Evolutionary conservation across 2,113 vertebrate species (phyloP).

Genomic region (Platycercus adscitus): DNA sequence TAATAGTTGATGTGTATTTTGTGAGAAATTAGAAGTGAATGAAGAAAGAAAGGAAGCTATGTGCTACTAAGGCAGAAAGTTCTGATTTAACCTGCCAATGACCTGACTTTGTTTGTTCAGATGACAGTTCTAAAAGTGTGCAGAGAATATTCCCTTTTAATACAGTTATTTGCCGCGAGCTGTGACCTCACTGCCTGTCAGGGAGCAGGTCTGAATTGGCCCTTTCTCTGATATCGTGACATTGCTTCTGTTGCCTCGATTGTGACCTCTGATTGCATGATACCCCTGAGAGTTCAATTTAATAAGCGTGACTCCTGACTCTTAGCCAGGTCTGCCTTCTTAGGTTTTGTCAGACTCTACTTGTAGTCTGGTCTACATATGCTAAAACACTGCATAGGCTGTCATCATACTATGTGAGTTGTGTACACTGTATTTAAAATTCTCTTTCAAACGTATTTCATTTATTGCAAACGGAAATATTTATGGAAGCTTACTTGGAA

Average conservation of each 20-base stretch:
- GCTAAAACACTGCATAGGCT: slow-evolving; percentile 53
- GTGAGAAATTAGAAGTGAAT: slow-evolving; percentile 54
- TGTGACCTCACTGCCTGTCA: slow-evolving; percentile 83
- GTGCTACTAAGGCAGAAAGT: slow-evolving; percentile 55
- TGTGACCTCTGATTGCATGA: slow-evolving; percentile 86
- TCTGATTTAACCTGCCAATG: slow-evolving; percentile 82
- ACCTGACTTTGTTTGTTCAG: slow-evolving; percentile 85
- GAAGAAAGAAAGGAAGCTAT: slow-evolving; percentile 50
- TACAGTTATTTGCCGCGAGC: slow-evolving; percentile 82
- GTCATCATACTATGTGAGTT: slow-evolving; percentile 1
- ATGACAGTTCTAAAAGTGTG: slow-evolving; percentile 84
- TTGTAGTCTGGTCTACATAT: slow-evolving; percentile 51
- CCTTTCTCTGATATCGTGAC: slow-evolving; percentile 89
- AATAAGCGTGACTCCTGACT: slow-evolving; percentile 94
- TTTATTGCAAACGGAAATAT: slow-evolving; percentile 9
- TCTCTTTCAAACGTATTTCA: not conserved
- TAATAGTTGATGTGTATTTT: slow-evolving; percentile 19
- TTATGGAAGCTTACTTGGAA: not conserved
- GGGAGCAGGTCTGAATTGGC: slow-evolving; percentile 84
- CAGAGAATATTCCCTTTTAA: slow-evolving; percentile 80
- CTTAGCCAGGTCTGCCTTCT: slow-evolving; percentile 80
- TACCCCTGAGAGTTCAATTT: slow-evolving; percentile 87
- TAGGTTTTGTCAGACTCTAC: slow-evolving; percentile 68
- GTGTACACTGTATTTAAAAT: not conserved
- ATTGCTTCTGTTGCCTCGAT: slow-evolving; percentile 85